These are phyloP conservation scores for Stomatorhinus ivindoensis DNA, from an alignment of 2,113 vertebrate genomes.

Conservation along the genomic window DNA sequence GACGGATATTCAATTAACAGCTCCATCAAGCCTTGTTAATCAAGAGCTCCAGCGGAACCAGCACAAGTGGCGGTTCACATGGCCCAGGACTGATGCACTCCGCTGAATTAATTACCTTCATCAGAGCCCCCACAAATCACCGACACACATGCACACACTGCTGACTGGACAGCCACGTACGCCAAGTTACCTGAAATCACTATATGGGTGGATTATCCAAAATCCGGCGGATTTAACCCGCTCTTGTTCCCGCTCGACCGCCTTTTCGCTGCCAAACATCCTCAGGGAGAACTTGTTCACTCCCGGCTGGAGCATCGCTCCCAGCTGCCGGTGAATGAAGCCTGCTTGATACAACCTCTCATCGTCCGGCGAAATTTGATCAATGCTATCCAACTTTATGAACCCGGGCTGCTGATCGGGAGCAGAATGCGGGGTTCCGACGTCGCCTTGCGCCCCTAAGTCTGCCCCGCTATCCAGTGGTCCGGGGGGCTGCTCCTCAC, in stretches of 20 bases:
- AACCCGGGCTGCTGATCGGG: constrained; percentile 65
- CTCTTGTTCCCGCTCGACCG: constrained; percentile 93
- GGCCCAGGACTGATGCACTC: background rate
- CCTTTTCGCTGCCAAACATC: constrained; percentile 97
- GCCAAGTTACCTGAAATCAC: constrained; percentile 91
- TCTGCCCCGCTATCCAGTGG: constrained; percentile 63
- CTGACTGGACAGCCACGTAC: background rate
- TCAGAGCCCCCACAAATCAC: background rate
- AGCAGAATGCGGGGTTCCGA: constrained; percentile 38
- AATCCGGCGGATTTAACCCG: constrained; percentile 93
- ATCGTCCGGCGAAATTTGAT: constrained; percentile 80
- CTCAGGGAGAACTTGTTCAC: constrained; percentile 99
- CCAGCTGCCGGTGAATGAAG: constrained; percentile 96
- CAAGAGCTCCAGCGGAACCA: background rate
- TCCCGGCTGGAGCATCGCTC: constrained; percentile 93
- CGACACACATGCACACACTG: background rate
- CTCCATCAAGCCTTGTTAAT: background rate
- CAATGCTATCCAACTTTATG: constrained; percentile 80
- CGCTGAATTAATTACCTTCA: background rate
- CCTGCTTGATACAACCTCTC: constrained; percentile 80
- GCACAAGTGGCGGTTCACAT: background rate
- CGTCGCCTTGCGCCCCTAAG: constrained; percentile 47
- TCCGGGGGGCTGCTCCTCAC: constrained; percentile 58
- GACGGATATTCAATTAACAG: background rate
- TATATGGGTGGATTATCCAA: constrained; percentile 99